These are phyloP conservation scores for Hetaerina titia DNA, from an alignment of 2,888 invertebrate genomes.

Conservation along the genomic window DNA sequence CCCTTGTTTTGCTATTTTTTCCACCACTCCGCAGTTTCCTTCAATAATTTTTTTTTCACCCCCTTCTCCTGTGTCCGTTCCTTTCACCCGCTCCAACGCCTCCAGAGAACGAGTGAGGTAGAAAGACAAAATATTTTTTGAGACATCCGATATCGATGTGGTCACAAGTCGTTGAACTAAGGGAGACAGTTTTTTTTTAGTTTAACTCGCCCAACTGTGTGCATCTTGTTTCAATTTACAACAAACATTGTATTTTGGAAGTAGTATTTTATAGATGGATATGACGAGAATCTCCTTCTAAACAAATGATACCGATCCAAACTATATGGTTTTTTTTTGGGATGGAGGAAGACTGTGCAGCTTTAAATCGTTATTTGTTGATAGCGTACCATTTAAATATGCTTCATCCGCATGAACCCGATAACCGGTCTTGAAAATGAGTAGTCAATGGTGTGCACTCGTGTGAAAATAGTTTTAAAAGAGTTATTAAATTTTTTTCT, in stretches of 20 bases:
- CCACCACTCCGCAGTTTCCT: background rate
- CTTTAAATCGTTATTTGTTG: no score
- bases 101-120: background rate
- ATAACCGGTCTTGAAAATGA: no score
- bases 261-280: background rate
- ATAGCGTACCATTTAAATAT: no score
- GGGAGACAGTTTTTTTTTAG: background rate
- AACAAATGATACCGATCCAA: no score
- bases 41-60: background rate
- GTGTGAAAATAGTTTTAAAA: no score
- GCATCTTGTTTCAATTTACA: background rate
- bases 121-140: background rate
- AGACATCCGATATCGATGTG: constrained; percentile 24
- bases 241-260: background rate
- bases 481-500: no score
- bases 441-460: no score
- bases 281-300: no score
- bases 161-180: background rate
- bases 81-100: background rate
- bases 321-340: no score
- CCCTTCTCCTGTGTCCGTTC: background rate
- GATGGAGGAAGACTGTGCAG: no score
- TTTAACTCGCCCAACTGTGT: background rate
- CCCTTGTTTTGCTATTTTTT: background rate
- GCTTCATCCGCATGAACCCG: no score